These are phyloP conservation scores for Aspidiotus destructor DNA, from an alignment of 2,888 invertebrate genomes.

Conservation along the genomic window DNA sequence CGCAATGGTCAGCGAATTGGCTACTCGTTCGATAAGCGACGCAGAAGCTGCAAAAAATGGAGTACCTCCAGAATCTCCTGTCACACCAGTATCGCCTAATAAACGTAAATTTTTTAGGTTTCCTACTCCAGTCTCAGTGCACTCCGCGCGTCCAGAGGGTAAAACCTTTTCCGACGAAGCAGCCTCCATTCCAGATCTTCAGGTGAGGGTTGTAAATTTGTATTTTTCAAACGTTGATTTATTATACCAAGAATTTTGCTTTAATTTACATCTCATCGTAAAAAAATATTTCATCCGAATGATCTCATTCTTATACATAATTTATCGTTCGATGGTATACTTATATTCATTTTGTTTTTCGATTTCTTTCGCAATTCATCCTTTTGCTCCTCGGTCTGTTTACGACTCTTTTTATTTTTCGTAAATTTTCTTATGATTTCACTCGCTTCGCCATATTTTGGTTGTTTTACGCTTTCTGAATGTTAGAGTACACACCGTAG, in stretches of 20 bases:
- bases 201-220: constrained; percentile 49
- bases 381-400: constrained; percentile 5
- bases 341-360: constrained; percentile 26
- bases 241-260: constrained; percentile 17
- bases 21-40: constrained; percentile 53
- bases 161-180: constrained; percentile 87
- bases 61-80: constrained; percentile 42
- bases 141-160: constrained; percentile 56
- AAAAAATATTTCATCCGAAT: background rate
- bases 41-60: constrained; percentile 38
- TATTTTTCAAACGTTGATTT: no score
- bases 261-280: constrained; percentile 22
- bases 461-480: constrained; percentile 22
- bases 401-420: constrained; percentile 18
- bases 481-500: constrained; percentile 43
- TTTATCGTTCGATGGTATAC: background rate
- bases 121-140: constrained; percentile 44
- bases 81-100: constrained; percentile 55
- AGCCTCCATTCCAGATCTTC: constrained; percentile 72
- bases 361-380: constrained; percentile 19
- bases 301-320: background rate
- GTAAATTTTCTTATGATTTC: constrained; percentile 17
- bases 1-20: constrained; percentile 84
- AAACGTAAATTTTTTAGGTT: constrained; percentile 73
- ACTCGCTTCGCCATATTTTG: background rate